phyloP scores from a whole-genome alignment of 2,113 vertebrate genomes.

The Muntiacus muntjak region DNA sequence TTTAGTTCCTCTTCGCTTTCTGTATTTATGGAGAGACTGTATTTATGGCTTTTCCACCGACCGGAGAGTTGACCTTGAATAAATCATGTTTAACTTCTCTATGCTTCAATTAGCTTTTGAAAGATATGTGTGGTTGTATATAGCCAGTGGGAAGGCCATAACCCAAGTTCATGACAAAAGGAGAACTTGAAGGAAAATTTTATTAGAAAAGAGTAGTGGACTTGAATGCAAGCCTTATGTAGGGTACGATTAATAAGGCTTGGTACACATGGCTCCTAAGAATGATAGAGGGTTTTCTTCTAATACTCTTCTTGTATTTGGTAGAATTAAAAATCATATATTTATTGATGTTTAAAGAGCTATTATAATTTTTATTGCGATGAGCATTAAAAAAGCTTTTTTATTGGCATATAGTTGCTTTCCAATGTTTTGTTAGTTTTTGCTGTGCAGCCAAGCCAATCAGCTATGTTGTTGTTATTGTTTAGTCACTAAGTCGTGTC shows the following conservation, averaged over 20 bases:
- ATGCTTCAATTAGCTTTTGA: conserved; percentile 55
- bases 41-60: conserved; percentile 34
- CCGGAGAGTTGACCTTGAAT: conserved; percentile 64
- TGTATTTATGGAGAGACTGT: background rate
- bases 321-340: background rate
- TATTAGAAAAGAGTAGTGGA: background rate
- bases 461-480: background rate
- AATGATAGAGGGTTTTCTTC: background rate
- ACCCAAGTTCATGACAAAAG: conserved; percentile 26
- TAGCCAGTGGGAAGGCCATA: background rate
- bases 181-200: background rate
- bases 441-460: background rate
- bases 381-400: background rate
- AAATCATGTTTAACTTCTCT: conserved; percentile 52
- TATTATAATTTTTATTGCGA: background rate
- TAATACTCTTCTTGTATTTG: background rate
- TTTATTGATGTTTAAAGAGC: background rate
- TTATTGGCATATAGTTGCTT: background rate
- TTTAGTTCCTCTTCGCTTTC: background rate
- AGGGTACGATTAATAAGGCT: background rate
- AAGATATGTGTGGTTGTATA: conserved; percentile 38
- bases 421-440: background rate
- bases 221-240: background rate
- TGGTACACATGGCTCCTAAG: background rate
- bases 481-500: background rate